These are phyloP conservation scores for Plecturocebus donacophilus DNA, from an alignment of 2,113 vertebrate species.

Conservation along the genomic window DNA sequence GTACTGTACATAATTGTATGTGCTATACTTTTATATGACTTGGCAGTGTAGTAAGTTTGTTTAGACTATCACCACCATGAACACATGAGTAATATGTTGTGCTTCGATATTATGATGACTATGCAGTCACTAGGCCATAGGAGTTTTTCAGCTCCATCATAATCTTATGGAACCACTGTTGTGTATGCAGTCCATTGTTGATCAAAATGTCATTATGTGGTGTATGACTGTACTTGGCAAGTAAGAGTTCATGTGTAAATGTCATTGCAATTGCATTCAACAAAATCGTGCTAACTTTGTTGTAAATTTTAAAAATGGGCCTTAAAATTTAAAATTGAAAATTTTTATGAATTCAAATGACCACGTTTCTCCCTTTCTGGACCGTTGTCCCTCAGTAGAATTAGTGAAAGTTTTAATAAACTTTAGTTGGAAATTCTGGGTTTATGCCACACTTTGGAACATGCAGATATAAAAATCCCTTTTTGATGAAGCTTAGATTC, in stretches of 20 bases:
- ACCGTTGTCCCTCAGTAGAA: not conserved
- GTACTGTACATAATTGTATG: too few relatives aligned
- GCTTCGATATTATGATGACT: not conserved
- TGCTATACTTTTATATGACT: too few relatives aligned
- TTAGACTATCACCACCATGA: too few relatives aligned
- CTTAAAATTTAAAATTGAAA: not conserved
- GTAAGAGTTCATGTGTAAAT: not conserved
- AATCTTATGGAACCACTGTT: not conserved
- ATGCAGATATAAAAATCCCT: not conserved
- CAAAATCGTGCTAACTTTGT: not conserved
- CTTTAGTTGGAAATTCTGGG: not conserved
- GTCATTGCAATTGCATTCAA: not conserved
- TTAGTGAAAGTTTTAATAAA: not conserved
- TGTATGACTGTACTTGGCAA: not conserved
- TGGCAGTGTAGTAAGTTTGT: too few relatives aligned
- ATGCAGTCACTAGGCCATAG: not conserved
- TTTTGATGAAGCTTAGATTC: not conserved
- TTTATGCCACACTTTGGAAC: not conserved
- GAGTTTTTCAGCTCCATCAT: not conserved
- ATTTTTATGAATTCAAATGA: not conserved
- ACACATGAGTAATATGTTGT: not conserved
- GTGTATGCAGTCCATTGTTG: not conserved
- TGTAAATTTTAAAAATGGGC: not conserved
- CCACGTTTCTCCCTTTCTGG: not conserved
- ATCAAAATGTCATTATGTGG: not conserved